Percentiles rank a stretch among this genome's conserved stretches.
Conservation (phyloP, 2,888 invertebrate genomes). For the Osmoderma eremita region DNA sequence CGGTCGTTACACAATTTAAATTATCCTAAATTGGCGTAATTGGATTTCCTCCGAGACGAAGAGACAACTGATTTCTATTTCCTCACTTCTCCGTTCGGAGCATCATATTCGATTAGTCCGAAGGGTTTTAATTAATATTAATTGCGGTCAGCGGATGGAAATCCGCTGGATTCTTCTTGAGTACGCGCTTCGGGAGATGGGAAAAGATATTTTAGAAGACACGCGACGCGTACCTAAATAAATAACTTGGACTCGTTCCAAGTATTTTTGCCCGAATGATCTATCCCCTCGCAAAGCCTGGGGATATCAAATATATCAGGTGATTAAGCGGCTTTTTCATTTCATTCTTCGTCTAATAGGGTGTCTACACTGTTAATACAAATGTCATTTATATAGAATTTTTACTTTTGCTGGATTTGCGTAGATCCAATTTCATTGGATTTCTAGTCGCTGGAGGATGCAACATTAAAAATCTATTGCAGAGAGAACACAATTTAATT, state of each 20-base stretch:
- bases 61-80: slow-evolving; percentile 40
- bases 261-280: slow-evolving; percentile 8
- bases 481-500: no score
- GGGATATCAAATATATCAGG: neutral
- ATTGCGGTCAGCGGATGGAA: slow-evolving; percentile 25
- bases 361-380: neutral
- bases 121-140: slow-evolving; percentile 36
- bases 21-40: slow-evolving; percentile 40
- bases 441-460: no score
- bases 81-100: slow-evolving; percentile 17
- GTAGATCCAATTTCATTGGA: no score
- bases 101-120: slow-evolving; percentile 24
- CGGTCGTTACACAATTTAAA: slow-evolving; percentile 27
- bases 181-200: neutral
- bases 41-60: slow-evolving; percentile 34
- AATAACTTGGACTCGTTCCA: slow-evolving; percentile 27
- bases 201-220: slow-evolving; percentile 10
- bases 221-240: neutral
- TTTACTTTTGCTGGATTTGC: neutral
- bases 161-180: slow-evolving; percentile 2
- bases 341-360: neutral
- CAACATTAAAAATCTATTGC: no score
- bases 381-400: neutral
- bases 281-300: neutral
- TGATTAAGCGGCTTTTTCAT: slow-evolving; percentile 23